These are phyloP conservation scores for Rostratula benghalensis DNA, from an alignment of 2,113 vertebrate species.

Conservation along the genomic window DNA sequence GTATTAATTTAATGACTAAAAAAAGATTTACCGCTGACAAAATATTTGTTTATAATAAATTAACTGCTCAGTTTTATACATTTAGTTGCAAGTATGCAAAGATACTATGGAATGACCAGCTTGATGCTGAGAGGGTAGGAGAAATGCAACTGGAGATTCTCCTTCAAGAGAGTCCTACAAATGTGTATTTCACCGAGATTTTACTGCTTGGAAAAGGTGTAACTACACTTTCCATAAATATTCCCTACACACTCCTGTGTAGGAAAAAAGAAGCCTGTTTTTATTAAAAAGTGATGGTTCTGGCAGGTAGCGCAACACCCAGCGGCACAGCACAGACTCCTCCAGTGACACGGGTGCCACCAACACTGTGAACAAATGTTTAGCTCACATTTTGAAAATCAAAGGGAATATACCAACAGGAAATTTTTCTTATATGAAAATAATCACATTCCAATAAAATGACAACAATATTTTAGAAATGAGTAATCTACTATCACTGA, in stretches of 20 bases:
- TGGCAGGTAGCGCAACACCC: neutral
- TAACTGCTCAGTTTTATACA: neutral
- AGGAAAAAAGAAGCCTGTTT: neutral
- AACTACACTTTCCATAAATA: neutral
- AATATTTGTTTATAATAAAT: neutral
- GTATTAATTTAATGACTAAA: neutral
- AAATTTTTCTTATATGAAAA: neutral
- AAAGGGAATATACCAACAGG: neutral
- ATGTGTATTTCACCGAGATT: neutral
- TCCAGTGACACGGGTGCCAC: fast-evolving
- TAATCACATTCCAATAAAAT: neutral
- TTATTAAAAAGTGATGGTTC: neutral
- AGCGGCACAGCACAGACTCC: neutral
- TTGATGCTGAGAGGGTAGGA: neutral
- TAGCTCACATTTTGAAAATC: constrained; percentile 1
- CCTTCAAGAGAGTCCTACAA: neutral
- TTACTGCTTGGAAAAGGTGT: neutral
- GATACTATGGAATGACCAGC: neutral
- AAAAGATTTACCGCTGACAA: neutral
- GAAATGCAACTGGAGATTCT: neutral
- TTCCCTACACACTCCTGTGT: neutral
- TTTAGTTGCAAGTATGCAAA: neutral
- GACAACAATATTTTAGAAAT: neutral
- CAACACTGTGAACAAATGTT: neutral
- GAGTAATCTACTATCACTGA: neutral